phyloP scores from a whole-genome alignment of 2,797 vertebrate genomes.

The Lycodopsis pacificus region DNA sequence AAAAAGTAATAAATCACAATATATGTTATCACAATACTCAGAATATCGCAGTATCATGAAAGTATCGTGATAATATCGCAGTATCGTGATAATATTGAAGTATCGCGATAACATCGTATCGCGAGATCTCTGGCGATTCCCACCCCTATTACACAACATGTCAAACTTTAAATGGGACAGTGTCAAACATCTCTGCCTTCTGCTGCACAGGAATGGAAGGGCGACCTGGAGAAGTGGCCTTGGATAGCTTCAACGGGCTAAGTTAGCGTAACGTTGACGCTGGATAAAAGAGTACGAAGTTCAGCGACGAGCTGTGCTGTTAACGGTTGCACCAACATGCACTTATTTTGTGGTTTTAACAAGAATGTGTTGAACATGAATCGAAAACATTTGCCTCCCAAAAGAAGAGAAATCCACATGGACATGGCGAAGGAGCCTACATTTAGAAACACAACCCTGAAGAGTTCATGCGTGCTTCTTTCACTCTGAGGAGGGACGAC shows the following conservation, averaged over 20 bases:
- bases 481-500: neutral
- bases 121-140: too few relatives aligned
- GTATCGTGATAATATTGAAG: too few relatives aligned
- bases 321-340: neutral
- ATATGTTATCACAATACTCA: too few relatives aligned
- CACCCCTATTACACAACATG: too few relatives aligned
- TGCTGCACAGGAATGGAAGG: neutral
- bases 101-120: too few relatives aligned
- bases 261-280: neutral
- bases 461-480: neutral
- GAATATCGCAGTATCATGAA: too few relatives aligned
- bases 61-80: too few relatives aligned
- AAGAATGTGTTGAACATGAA: neutral
- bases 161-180: neutral
- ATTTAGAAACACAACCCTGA: neutral
- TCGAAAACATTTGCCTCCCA: neutral
- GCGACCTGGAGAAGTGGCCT: neutral
- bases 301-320: neutral
- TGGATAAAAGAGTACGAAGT: neutral
- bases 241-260: neutral
- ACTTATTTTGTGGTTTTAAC: neutral
- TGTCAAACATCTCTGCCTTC: neutral
- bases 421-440: too few relatives aligned
- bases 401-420: neutral
- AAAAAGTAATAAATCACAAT: too few relatives aligned